Base-by-base conservation (phyloP, 2,797 vertebrate genomes). In the Syngnathus rostellatus region DNA sequence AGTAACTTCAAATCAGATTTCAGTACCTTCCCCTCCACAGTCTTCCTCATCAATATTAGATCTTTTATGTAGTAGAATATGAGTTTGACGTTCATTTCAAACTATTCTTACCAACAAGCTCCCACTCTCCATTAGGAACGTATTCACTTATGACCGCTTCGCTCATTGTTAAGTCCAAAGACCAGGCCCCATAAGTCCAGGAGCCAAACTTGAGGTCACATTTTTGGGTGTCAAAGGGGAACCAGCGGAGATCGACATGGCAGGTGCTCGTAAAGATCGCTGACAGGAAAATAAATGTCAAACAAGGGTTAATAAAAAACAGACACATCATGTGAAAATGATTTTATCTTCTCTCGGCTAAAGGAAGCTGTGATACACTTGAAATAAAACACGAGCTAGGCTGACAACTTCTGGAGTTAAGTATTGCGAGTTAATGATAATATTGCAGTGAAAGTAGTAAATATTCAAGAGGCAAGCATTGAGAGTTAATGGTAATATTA, bases 141-240 rank as follows among this genome's bases (percentile, higher is more conserved):
- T 97, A 98, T 53, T 86, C 88, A 3, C 23, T 68, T 43, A 75
- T 69, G 12, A 85, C 84, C 0, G 93, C 93, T 41, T 95, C 92
- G 74, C 90, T 39, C 93, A 97, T 91, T 79, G 95, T 93, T 54
- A 98, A 84, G 65, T 99, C 94, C 83, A 99, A 66, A 43, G 92
- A 93, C 92, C 91, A 95, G 51, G 94, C 94, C 0, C 90, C 92
- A 0, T 98, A 94, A 0, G 94, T 93, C 97, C 96, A 98, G 21
- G 97, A 99, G 63, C 95, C 95, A 77, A 99, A 97, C 85, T 98
- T 98, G 64, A 98, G 88, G 5, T 95, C 92, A 71, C 97, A 98
- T 41, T 91, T 93, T 86, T 99, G 95, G 51, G 95, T 90, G 5
- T 99, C 96, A 39, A 98, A 99, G 0, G 97, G 97, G 79, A 99